Conservation (phyloP, 2,797 vertebrate species). For the Graptemys geographica region DNA sequence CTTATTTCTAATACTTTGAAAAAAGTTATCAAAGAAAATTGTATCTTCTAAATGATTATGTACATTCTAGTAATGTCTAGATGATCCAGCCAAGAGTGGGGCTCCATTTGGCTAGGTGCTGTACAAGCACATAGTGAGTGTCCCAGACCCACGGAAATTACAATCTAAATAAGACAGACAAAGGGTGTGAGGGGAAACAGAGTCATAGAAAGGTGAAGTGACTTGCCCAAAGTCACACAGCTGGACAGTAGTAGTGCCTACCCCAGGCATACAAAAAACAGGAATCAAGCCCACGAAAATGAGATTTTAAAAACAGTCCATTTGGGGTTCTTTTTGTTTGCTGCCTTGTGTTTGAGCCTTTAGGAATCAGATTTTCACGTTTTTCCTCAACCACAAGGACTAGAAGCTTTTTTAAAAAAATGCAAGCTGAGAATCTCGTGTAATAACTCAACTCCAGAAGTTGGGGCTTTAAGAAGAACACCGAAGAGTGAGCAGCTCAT, state of each 20-base stretch:
- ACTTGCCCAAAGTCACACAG: neutral
- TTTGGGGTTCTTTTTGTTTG: neutral
- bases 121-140: neutral
- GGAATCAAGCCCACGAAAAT: neutral
- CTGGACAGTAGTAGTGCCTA: neutral
- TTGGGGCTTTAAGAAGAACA: neutral
- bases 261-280: neutral
- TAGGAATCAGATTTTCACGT: neutral
- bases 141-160: neutral
- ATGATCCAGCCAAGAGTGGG: neutral
- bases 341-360: neutral
- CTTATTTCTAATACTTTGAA: conserved; percentile 45
- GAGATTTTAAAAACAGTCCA: neutral
- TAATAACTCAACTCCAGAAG: neutral
- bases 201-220: neutral
- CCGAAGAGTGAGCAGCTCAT: neutral
- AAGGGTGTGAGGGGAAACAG: neutral
- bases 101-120: neutral
- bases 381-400: neutral
- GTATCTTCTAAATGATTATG: neutral
- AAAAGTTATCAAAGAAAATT: conserved; percentile 42
- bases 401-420: neutral
- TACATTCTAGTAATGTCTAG: conserved; percentile 4
- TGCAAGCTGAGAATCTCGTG: accelerated
- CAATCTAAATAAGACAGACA: neutral